Percentiles rank a stretch among this genome's conserved stretches.
Conservation (phyloP, 1,140 invertebrate genomes). For the Drosophila arawakana region DNA sequence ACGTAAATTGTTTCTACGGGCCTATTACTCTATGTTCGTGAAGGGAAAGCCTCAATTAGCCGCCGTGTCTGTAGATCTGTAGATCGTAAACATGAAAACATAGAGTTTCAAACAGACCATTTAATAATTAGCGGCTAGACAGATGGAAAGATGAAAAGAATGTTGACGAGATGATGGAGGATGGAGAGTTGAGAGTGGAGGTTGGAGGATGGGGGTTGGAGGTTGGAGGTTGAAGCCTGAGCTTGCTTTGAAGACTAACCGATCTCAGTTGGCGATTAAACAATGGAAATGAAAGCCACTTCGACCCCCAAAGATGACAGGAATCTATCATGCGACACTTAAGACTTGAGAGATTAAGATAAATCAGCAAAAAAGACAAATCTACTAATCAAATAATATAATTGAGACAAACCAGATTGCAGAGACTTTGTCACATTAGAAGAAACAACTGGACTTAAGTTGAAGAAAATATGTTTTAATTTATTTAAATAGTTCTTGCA, state of each 20-base stretch:
- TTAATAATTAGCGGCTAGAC: conserved; percentile 69
- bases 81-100: conserved; percentile 48
- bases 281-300: not conserved
- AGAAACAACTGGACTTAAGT: too few relatives aligned
- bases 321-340: not conserved
- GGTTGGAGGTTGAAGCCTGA: not conserved
- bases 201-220: too few relatives aligned
- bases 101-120: conserved; percentile 44
- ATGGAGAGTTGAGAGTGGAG: too few relatives aligned
- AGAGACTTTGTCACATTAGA: too few relatives aligned
- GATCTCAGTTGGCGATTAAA: not conserved
- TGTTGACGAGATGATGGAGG: conserved; percentile 28
- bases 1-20: conserved; percentile 30
- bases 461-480: too few relatives aligned
- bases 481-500: too few relatives aligned
- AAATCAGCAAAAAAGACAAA: not conserved
- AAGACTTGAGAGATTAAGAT: not conserved
- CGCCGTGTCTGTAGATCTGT: conserved; percentile 39
- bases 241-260: conserved; percentile 13
- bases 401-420: not conserved
- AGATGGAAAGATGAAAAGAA: conserved; percentile 45
- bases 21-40: conserved; percentile 12
- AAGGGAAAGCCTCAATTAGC: conserved; percentile 66
- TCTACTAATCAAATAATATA: not conserved
- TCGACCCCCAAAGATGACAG: conserved; percentile 1